These are phyloP conservation scores for Sycobia sp. DNA, from an alignment of 1,140 invertebrate genomes.

Conservation along the genomic window DNA sequence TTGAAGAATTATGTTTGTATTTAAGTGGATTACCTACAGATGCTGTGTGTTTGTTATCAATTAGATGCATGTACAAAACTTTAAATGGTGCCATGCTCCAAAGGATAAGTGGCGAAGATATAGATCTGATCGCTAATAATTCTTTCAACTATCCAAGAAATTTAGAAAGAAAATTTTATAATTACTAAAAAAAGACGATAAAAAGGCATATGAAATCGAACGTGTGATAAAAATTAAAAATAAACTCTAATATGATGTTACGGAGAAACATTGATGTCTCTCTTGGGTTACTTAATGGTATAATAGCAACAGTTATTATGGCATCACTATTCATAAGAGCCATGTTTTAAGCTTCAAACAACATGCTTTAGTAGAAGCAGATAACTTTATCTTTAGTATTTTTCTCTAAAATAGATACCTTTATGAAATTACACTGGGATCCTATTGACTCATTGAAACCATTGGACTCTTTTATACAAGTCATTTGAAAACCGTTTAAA, in stretches of 20 bases:
- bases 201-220: slow-evolving; percentile 23
- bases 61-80: slow-evolving; percentile 35
- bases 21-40: slow-evolving; percentile 22
- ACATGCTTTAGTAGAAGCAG: too few species aligned
- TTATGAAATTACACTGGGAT: too few species aligned
- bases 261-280: too few species aligned
- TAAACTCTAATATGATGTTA: slow-evolving; percentile 45
- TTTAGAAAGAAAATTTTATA: slow-evolving; percentile 34
- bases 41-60: slow-evolving; percentile 38
- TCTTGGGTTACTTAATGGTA: slow-evolving; percentile 43
- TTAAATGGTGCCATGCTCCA: slow-evolving; percentile 39
- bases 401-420: too few species aligned
- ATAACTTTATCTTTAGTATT: too few species aligned
- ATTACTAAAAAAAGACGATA: slow-evolving; percentile 33
- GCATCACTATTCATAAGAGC: too few species aligned
- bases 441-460: too few species aligned
- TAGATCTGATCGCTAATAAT: slow-evolving; percentile 36
- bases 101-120: slow-evolving; percentile 34
- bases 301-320: slow-evolving; percentile 40
- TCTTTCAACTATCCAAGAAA: background rate
- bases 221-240: slow-evolving; percentile 41
- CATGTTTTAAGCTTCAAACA: too few species aligned
- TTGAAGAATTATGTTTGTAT: slow-evolving; percentile 26
- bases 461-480: too few species aligned
- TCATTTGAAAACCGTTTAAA: too few species aligned